Evolutionary conservation across 2,797 vertebrate species (phyloP).

Genomic region (Erethizon dorsatum): DNA sequence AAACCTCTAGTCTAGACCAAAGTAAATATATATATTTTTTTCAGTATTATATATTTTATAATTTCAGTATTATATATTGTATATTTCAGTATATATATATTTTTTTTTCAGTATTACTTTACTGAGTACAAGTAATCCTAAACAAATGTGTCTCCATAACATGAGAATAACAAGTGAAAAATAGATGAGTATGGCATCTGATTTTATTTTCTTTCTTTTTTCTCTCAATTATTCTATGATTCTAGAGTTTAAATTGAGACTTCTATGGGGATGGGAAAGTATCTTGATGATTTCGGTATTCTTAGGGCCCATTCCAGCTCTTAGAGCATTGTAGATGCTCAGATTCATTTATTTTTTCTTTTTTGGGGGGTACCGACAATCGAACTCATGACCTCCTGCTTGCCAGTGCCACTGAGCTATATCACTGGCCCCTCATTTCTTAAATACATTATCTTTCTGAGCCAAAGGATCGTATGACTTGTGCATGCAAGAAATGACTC

Average conservation of each 20-base stretch:
- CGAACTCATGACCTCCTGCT: too few relatives aligned
- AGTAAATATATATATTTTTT: background rate
- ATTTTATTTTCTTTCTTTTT: background rate
- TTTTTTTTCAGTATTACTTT: too few relatives aligned
- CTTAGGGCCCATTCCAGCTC: background rate
- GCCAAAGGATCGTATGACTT: background rate
- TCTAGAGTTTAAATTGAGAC: background rate
- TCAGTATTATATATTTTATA: too few relatives aligned
- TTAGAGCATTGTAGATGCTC: background rate
- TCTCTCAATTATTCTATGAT: background rate
- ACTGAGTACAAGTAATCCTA: background rate
- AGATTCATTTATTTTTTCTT: background rate
- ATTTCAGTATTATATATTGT: too few relatives aligned
- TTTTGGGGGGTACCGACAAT: too few relatives aligned
- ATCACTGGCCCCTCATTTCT: background rate
- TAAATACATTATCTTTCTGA: conserved; percentile 1
- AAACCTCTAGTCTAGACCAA: conserved; percentile 27
- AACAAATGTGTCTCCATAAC: background rate
- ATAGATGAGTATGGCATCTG: background rate
- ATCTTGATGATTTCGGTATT: background rate
- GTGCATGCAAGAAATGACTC: background rate
- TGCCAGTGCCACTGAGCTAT: too few relatives aligned
- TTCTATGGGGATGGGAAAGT: background rate
- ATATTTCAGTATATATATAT: too few relatives aligned
- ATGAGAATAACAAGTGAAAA: conserved; percentile 4